phyloP scores from a whole-genome alignment of 1,140 invertebrate species.

The Sitodiplosis mosellana region DNA sequence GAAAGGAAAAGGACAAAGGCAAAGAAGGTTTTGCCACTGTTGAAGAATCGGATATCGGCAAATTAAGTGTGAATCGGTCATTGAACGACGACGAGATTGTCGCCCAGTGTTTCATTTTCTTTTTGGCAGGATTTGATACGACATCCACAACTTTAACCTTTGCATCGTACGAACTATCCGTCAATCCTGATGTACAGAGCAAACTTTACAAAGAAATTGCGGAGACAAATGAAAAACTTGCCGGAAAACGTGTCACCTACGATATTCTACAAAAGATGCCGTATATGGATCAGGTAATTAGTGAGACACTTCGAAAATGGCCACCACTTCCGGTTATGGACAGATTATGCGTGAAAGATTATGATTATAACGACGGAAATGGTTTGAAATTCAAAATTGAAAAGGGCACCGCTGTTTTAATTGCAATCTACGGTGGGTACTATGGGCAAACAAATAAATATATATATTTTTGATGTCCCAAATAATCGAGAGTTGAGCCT shows the following conservation, averaged over 20 bases:
- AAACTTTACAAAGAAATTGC: slow-evolving; percentile 19
- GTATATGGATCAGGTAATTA: slow-evolving; percentile 26
- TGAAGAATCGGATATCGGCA: slow-evolving; percentile 1
- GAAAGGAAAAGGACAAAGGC: neutral
- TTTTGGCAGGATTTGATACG: slow-evolving; percentile 24
- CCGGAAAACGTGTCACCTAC: slow-evolving; percentile 14
- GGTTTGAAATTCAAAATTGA: slow-evolving; percentile 3
- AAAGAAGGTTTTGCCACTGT: slow-evolving; percentile 2
- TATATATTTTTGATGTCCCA: no score
- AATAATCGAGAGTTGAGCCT: no score
- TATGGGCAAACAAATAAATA: no score
- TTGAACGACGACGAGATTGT: slow-evolving; percentile 14
- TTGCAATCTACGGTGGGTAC: slow-evolving; percentile 27
- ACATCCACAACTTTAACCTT: slow-evolving; percentile 11
- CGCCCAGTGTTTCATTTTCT: slow-evolving; percentile 24
- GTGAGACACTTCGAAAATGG: slow-evolving; percentile 33
- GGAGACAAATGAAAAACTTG: slow-evolving; percentile 6
- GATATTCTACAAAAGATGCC: slow-evolving; percentile 18
- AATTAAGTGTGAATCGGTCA: slow-evolving; percentile 1
- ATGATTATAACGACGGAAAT: slow-evolving; percentile 9
- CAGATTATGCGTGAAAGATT: slow-evolving; percentile 22
- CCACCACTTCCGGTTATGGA: slow-evolving; percentile 29
- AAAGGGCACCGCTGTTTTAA: slow-evolving; percentile 11
- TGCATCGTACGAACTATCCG: slow-evolving; percentile 12
- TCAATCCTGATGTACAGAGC: slow-evolving; percentile 21